Percentiles rank a stretch among this genome's conserved stretches.
phyloP scores from a whole-genome alignment of 2,113 vertebrate species.

The Halichoeres trimaculatus region DNA sequence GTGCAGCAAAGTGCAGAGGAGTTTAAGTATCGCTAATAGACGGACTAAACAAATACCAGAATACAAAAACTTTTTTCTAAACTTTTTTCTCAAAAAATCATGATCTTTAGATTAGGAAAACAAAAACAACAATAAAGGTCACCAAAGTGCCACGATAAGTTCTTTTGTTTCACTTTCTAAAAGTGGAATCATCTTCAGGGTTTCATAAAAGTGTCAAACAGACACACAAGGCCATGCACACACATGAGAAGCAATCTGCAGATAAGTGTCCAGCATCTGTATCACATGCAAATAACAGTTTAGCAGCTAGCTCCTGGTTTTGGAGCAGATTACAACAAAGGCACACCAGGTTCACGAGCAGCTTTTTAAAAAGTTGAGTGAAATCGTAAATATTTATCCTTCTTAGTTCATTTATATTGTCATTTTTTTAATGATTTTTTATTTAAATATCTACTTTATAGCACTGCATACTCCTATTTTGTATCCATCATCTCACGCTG shows the following conservation, averaged over 20 bases:
- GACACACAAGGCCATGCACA: conserved; percentile 20
- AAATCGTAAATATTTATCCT: too few species aligned
- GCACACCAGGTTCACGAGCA: too few species aligned
- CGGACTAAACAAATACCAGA: too few species aligned
- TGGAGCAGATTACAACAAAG: conserved; percentile 9
- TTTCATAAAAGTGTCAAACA: neutral
- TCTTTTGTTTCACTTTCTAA: too few species aligned
- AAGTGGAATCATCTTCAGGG: neutral
- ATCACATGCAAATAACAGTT: conserved; percentile 17
- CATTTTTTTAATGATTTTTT: too few species aligned
- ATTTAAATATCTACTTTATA: too few species aligned
- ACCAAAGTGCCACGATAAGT: neutral
- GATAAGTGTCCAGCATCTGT: conserved; percentile 30
- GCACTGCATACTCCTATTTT: too few species aligned
- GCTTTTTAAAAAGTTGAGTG: too few species aligned
- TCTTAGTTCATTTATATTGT: too few species aligned
- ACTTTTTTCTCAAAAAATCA: neutral
- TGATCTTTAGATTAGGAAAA: neutral
- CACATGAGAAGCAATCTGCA: conserved; percentile 1
- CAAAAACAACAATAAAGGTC: neutral
- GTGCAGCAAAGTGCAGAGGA: neutral
- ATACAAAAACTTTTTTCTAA: too few species aligned
- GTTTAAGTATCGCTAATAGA: too few species aligned
- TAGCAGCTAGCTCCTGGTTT: conserved; percentile 19
- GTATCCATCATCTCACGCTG: too few species aligned